Evolutionary conservation across 2,113 vertebrate species (phyloP).

Genomic region (Tichodroma muraria): DNA sequence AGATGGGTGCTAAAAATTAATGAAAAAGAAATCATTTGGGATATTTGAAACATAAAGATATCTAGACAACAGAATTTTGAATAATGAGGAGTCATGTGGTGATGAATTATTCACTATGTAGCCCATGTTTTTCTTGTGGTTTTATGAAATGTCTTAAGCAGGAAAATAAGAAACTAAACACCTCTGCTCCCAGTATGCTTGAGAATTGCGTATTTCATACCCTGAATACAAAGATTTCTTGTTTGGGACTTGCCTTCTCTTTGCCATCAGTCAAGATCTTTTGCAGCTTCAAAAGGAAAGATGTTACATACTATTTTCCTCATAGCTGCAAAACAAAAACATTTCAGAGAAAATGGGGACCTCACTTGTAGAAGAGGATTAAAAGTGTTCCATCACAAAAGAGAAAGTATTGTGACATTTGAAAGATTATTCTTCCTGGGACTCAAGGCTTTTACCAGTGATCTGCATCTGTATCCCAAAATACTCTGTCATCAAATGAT

Average conservation of each 20-base stretch:
- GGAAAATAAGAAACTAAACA: neutral
- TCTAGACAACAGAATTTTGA: neutral
- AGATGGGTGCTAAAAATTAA: neutral
- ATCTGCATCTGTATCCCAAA: conserved; percentile 55
- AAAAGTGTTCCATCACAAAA: conserved; percentile 25
- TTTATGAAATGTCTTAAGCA: neutral
- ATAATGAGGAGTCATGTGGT: neutral
- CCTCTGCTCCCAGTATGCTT: neutral
- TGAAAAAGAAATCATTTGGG: neutral
- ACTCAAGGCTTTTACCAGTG: conserved; percentile 43
- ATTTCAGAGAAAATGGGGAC: neutral
- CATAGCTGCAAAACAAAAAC: neutral
- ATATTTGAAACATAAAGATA: neutral
- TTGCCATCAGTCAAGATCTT: neutral
- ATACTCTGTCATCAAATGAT: conserved; percentile 61
- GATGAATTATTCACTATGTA: neutral
- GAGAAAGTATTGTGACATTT: conserved; percentile 55
- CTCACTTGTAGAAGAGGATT: neutral
- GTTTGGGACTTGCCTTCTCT: neutral
- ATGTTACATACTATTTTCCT: neutral
- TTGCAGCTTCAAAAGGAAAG: neutral
- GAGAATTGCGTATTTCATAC: neutral
- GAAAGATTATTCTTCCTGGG: conserved; percentile 42
- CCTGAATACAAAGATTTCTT: neutral
- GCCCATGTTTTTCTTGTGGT: neutral